Evolutionary conservation across 2,888 invertebrate species (phyloP), one percentile per base, ranked within the genome.

Genomic region (Carpatolechia fugitivella): DNA sequence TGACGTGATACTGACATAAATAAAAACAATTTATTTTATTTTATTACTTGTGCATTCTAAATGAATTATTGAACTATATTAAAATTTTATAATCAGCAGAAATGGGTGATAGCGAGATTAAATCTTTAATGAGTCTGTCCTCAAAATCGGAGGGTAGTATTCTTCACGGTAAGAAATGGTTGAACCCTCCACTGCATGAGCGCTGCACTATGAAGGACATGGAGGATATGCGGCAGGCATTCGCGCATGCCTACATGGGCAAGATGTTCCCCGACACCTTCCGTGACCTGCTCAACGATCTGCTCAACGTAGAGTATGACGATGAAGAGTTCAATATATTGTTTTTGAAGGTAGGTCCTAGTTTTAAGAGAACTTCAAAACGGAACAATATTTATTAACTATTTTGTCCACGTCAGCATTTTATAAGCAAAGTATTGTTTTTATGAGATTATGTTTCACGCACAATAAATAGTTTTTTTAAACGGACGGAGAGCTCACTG

Each of bases 261-360:
- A 83, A 82, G 63, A 64, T 92, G 65, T 69, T 84, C 30, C 80
- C 82, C 0, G 73, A 70, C 1, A 80, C 88, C 60, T 83, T 92
- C 50, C 76, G 89, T 60, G 76, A 80, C 16, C 58, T 86, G 24
- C 66, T 92, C 8, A 68, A 73, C 40, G 84, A 73, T 1, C 60
- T 88, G 41, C 85, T 91, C 0, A 87, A 85, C 57, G 80, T 92
- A 11, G 85, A 86, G 53, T 92, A 91, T 59, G 85, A 86, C 35
- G 91, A 93, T 35, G 90, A 92, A 0, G 92, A 93, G 44, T 94
- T 90, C 60, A 90, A 92, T 44, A 86, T 91, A 61, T 76, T 94
- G 14, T 95, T 94, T 77, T 74, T 91, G 56, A 93, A 93, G 83
- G 93, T 93, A 72, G 8, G 16, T 14, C 7, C 5, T 18, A 1